Evolutionary conservation across 1,140 invertebrate species (phyloP), one percentile per base, ranked within the genome.

Genomic region (Polyergus mexicanus): DNA sequence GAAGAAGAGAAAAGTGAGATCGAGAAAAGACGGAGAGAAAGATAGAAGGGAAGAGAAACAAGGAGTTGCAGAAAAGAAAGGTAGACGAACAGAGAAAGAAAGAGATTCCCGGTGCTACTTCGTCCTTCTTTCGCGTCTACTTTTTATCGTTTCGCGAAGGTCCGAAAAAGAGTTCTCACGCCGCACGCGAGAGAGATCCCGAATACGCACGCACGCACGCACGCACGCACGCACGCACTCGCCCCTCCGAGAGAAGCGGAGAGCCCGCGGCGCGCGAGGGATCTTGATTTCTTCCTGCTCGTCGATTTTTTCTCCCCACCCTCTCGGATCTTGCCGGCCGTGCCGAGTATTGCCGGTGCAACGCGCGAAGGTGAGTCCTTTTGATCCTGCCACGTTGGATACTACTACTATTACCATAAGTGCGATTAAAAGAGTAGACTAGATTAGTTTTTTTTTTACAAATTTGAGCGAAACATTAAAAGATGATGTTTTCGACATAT

Each of bases 81-180:
- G 22, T n/a, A 7, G 22, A 68, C 41, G 28, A 89, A 88, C 84
- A 60, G 19, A 89, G 19, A 85, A 60, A 22, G 77, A 11, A 60
- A 35, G 71, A 54, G 56, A 80, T 47, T 41, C 51, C 56, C 41
- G 85, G 83, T 78, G 86, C 72, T 69, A 87, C 85, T 85, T 74
- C 78, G 84, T 63, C 87, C 54, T 75, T 89, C 84, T 28, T 86
- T 51, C 47, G 19, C 84, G 71, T 90, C 88, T 86, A 89, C 88
- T 89, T 90, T 90, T 90, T 90, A 87, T 84, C 80, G 80, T 89
- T 90, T 90, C 85, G 80, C 62, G 88, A 89, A 72, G 80, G 68
- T 86, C 69, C 85, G 85, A 90, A 89, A 85, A 81, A 89, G 88
- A 89, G 86, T 90, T 89, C 89, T 90, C 88, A 89, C 89, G 83